Evolutionary conservation across 2,888 invertebrate species (phyloP).

Genomic region (Agrotis ipsilon): DNA sequence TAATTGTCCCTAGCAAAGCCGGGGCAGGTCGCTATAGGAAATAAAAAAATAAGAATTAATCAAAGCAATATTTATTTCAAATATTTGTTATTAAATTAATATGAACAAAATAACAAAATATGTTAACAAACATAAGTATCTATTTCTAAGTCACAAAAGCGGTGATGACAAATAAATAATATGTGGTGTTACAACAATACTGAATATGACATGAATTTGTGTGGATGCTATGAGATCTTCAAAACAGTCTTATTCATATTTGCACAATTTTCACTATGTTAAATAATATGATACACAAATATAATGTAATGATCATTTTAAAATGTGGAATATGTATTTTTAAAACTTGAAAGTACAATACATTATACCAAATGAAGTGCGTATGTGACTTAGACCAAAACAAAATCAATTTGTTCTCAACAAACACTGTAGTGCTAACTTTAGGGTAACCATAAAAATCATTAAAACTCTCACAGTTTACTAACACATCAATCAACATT

Average conservation of each 20-base stretch:
- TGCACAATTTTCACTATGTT: conserved; percentile 43
- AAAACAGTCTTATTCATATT: conserved; percentile 63
- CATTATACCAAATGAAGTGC: conserved; percentile 57
- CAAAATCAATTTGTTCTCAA: conserved; percentile 80
- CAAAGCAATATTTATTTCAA: conserved; percentile 87
- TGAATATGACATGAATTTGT: conserved; percentile 40
- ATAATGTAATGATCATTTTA: conserved; percentile 22
- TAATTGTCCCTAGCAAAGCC: too few relatives aligned
- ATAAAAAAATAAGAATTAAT: conserved; percentile 63
- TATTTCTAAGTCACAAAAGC: conserved; percentile 87
- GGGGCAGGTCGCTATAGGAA: too few relatives aligned
- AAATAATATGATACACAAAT: conserved; percentile 37
- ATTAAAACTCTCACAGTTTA: conserved; percentile 71
- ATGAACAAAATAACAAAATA: conserved; percentile 88
- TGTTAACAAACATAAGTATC: conserved; percentile 88
- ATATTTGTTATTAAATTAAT: conserved; percentile 84
- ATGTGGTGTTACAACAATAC: conserved; percentile 41
- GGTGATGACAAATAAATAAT: conserved; percentile 54
- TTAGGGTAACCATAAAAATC: conserved; percentile 81
- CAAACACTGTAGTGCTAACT: conserved; percentile 73
- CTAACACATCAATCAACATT: conserved; percentile 56
- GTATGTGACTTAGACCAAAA: conserved; percentile 83
- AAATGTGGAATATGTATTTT: conserved; percentile 26
- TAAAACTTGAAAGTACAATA: conserved; percentile 27
- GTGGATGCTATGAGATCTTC: conserved; percentile 62